These are phyloP conservation scores for Cotesia typhae DNA, from an alignment of 1,140 invertebrate species.

Conservation along the genomic window DNA sequence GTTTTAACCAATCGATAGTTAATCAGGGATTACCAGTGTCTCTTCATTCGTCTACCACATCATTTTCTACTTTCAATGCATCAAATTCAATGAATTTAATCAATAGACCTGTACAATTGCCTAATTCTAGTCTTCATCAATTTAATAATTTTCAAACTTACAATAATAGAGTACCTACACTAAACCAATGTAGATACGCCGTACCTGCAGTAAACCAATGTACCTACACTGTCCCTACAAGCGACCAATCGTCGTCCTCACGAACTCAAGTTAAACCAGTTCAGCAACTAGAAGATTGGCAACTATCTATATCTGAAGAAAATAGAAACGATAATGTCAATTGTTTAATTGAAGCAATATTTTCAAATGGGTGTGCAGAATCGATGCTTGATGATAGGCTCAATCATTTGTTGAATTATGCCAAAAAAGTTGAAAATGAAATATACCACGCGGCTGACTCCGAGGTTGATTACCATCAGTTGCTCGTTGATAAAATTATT, in stretches of 20 bases:
- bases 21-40: conserved; percentile 61
- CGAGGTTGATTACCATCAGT: conserved; percentile 96
- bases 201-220: too few species aligned
- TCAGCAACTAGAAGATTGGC: conserved; percentile 94
- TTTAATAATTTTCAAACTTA: too few species aligned
- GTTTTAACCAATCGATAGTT: conserved; percentile 55
- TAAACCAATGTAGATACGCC: too few species aligned
- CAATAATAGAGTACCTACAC: too few species aligned
- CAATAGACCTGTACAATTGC: too few species aligned
- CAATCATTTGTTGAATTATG: conserved; percentile 97
- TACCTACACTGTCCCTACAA: too few species aligned
- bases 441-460: conserved; percentile 99
- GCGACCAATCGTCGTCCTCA: conserved; percentile 46
- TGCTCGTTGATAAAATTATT: conserved; percentile 98
- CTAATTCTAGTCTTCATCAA: too few species aligned
- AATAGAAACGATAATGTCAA: conserved; percentile 98
- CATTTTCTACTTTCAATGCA: conserved; percentile 54
- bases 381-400: conserved; percentile 94
- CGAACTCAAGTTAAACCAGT: conserved; percentile 81
- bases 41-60: conserved; percentile 70
- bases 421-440: conserved; percentile 97
- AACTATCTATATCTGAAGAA: conserved; percentile 94
- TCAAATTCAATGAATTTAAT: too few species aligned
- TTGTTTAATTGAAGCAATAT: conserved; percentile 99
- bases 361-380: conserved; percentile 93